Evolutionary conservation across 2,797 vertebrate genomes (phyloP), one percentile per base, ranked within the genome.

Genomic region (Paguma larvata): DNA sequence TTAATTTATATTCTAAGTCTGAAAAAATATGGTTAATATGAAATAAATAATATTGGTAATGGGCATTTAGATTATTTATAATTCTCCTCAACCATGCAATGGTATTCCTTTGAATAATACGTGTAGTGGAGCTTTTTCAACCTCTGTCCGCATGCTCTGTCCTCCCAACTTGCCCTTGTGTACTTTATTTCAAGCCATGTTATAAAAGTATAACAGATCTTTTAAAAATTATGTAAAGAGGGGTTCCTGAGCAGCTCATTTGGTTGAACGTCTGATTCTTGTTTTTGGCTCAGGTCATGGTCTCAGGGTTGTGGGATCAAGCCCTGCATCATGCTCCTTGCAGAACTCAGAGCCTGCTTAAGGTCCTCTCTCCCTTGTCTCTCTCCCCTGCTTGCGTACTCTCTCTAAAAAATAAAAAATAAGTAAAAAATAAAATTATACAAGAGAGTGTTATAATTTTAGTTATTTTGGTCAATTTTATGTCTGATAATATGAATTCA

Each of bases 1-100:
- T 80, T 75, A 62, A 38, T 93, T 95, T 92, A 46, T 85, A 62
- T 91, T 92, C 18, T 63, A 80, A 27, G 9, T 80, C 14, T 88
- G n/a, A 78, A 92, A 85, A 87, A 79, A 87, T 83, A 56, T 53
- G 16, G 14, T 79, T 89, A 18, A 59, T 46, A 53, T 59, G 65
- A 91, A 70, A 44, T 86, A 90, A 85, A 13, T 93, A 83, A 67
- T 65, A 30, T 16, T 82, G 65, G 27, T 30, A 67, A 25, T 93
- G 67, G 32, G 53, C 38, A 80, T 80, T 91, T 82, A n/a, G 38
- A 21, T n/a, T 94, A 6, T 77, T 85, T 41, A 19, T 34, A 25
- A 0, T n/a, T 70, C 18, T 67, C 25, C 10, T 68, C 70, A 63
- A 16, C 41, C 89, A 3, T 46, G 9, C 46, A 25, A 21, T 91